Evolutionary conservation across 2,888 invertebrate genomes (phyloP).

Genomic region (Drosophila acutilabella): DNA sequence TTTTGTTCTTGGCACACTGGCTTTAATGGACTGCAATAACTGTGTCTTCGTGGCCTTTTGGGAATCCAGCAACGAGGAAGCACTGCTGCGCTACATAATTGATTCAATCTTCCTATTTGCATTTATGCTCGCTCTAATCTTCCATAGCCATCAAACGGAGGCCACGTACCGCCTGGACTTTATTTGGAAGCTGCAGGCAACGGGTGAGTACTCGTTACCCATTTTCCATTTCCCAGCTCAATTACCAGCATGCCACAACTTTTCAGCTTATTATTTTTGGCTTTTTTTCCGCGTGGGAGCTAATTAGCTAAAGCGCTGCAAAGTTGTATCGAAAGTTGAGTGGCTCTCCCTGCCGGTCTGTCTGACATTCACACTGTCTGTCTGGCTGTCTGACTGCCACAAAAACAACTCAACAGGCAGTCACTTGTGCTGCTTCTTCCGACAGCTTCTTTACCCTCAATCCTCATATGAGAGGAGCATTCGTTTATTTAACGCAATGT

Average conservation of each 20-base stretch:
- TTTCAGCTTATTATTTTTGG: background rate
- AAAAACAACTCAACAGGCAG: constrained; percentile 15
- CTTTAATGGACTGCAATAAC: constrained; percentile 75
- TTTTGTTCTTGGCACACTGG: constrained; percentile 29
- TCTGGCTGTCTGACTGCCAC: constrained; percentile 6
- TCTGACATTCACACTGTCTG: too few relatives aligned
- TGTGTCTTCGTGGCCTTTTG: constrained; percentile 28
- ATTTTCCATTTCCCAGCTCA: background rate
- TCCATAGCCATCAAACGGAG: constrained; percentile 97
- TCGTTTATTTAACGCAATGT: constrained; percentile 31
- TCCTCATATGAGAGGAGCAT: background rate
- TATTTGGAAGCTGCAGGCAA: constrained; percentile 98
- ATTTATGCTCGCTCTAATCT: constrained; percentile 92
- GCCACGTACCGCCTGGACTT: constrained; percentile 97
- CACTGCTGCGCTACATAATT: constrained; percentile 83
- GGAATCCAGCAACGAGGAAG: constrained; percentile 82
- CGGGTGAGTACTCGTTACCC: constrained; percentile 86
- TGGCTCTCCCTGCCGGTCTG: constrained; percentile 12
- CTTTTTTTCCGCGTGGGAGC: background rate
- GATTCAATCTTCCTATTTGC: constrained; percentile 90
- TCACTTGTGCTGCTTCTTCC: constrained; percentile 14
- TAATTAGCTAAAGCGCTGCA: constrained; percentile 45
- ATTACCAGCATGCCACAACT: constrained; percentile 25
- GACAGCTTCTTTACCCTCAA: background rate
- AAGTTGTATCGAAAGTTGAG: constrained; percentile 16